phyloP scores from a whole-genome alignment of 2,888 invertebrate genomes.

The Drosophila gaucha region DNA sequence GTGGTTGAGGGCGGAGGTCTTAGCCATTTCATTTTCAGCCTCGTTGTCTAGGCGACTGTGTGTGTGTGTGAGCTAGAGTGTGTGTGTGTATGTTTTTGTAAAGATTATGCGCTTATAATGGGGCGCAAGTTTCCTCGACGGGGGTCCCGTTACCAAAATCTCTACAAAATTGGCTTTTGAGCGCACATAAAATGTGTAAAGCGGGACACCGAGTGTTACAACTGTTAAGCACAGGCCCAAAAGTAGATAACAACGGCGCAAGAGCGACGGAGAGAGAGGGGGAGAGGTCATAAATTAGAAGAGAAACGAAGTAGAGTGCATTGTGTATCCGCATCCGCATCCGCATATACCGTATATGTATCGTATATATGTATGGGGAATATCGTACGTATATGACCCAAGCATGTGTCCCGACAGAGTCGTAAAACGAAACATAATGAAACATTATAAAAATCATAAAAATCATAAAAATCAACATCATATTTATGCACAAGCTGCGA shows the following conservation, averaged over 20 bases:
- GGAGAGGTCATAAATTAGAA: conserved; percentile 62
- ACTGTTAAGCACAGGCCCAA: conserved; percentile 62
- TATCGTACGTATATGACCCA: conserved; percentile 41
- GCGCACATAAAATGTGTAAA: conserved; percentile 76
- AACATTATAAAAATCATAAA: conserved; percentile 80
- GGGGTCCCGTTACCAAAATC: conserved; percentile 59
- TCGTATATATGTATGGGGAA: not conserved
- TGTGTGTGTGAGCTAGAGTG: conserved; percentile 21
- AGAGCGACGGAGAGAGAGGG: not conserved
- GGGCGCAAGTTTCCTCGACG: conserved; percentile 69
- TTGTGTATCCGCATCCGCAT: conserved; percentile 49
- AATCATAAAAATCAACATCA: conserved; percentile 80
- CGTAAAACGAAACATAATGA: conserved; percentile 79
- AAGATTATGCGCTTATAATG: conserved; percentile 79
- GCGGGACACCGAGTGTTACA: conserved; percentile 61
- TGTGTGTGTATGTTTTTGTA: conserved; percentile 52
- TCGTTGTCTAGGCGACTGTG: conserved; percentile 20
- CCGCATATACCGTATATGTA: conserved; percentile 5
- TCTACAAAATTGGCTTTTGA: conserved; percentile 80
- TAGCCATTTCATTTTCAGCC: conserved; percentile 71
- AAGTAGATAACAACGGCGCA: conserved; percentile 47
- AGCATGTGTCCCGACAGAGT: conserved; percentile 68
- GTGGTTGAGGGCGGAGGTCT: conserved; percentile 32
- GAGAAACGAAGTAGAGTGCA: conserved; percentile 71
- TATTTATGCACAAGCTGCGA: conserved; percentile 69